Conservation (phyloP, 2,888 invertebrate species). For the Troglohyphantes excavatus region DNA sequence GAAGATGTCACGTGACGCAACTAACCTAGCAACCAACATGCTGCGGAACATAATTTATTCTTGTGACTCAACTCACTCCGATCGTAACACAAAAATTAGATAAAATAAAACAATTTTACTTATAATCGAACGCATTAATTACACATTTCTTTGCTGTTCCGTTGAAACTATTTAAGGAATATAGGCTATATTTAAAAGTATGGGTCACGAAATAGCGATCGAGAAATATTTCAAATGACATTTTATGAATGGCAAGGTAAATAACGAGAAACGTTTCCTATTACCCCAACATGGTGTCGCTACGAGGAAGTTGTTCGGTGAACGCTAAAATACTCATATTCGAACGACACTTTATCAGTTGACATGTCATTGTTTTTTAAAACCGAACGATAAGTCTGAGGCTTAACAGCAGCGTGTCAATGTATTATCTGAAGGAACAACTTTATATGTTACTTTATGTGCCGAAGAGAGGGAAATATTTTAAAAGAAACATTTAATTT, state of each 20-base stretch:
- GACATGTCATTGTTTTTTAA: background rate
- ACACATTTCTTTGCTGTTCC: too few species aligned
- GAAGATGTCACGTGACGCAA: too few species aligned
- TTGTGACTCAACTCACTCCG: too few species aligned
- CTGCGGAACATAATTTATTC: too few species aligned
- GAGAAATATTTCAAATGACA: background rate
- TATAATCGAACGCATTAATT: too few species aligned
- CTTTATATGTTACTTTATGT: background rate
- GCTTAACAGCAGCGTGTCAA: background rate
- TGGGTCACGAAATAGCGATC: too few species aligned
- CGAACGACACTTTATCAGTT: background rate
- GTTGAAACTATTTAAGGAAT: too few species aligned
- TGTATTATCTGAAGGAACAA: background rate
- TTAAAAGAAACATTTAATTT: background rate
- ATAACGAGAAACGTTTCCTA: background rate
- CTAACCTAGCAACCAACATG: too few species aligned
- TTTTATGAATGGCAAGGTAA: background rate
- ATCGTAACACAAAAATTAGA: too few species aligned
- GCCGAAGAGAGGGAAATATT: background rate
- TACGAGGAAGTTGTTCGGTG: background rate
- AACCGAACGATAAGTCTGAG: background rate
- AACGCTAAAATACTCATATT: background rate
- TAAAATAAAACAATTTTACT: too few species aligned
- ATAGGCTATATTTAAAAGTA: too few species aligned
- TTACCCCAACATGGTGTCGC: conserved; percentile 1